Evolutionary conservation across 2,797 vertebrate species (phyloP), one percentile per base, ranked within the genome.

Genomic region (Xiphophorus birchmanni): DNA sequence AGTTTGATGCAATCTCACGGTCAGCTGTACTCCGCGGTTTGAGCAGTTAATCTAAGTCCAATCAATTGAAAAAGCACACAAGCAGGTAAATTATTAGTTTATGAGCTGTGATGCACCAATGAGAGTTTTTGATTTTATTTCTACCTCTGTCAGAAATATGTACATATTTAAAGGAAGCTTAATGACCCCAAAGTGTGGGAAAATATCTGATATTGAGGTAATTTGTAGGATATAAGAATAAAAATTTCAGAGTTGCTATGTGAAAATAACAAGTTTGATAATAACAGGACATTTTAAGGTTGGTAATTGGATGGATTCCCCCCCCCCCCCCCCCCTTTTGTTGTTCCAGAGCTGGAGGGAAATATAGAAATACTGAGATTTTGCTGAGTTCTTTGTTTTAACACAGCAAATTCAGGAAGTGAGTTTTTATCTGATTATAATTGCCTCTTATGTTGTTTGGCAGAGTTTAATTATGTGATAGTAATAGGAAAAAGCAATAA

Each of bases 251-350:
- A 89, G 87, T 85, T 83, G 84, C 90, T 88, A 91, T 90, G 86
- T 94, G 92, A 94, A 95, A 94, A 95, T 93, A 92, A 94, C 88
- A 95, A 92, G 91, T 94, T 95, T 93, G 88, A 94, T 92, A 94
- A 95, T 94, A 92, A 93, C 84, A 91, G 92, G 85, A 86, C 89
- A 93, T 93, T 94, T 92, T 90, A 82, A 91, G 84, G 91, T 94
- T 90, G 90, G 92, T 94, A 94, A 94, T 95, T 94, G 88, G 94
- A 95, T 86, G 88, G 87, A 87, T n/a, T n/a, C n/a, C n/a, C n/a
- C n/a, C n/a, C n/a, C n/a, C n/a, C n/a, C n/a, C n/a, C n/a, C n/a
- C n/a, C n/a, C 50, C 52, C 52, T 93, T 94, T 94, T 93, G 95
- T 92, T 93, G 91, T 93, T 93, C 91, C 83, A 89, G 80, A 80